Conservation (phyloP, 2,113 vertebrate species). For the Nerophis lumbriciformis region DNA sequence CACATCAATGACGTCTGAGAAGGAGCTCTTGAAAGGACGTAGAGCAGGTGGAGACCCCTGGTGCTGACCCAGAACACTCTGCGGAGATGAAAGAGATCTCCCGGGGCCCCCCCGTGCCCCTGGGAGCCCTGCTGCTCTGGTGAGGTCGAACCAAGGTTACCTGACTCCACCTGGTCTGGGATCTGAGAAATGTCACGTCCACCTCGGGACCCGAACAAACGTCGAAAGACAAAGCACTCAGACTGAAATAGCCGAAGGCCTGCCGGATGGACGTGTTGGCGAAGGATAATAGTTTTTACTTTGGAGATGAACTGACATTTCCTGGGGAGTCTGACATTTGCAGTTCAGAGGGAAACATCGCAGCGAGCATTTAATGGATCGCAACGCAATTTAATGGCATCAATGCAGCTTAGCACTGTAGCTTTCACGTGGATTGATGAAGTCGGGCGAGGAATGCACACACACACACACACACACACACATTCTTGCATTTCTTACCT, state of each 20-base stretch:
- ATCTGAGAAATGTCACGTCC: background rate
- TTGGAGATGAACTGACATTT: background rate
- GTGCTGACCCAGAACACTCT: background rate
- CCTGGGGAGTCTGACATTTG: conserved; percentile 1
- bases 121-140: background rate
- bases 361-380: background rate
- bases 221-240: background rate
- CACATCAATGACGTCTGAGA: background rate
- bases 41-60: background rate
- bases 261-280: background rate
- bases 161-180: background rate
- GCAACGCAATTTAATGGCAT: background rate
- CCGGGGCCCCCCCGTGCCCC: background rate
- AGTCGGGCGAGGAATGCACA: background rate
- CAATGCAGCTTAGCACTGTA: background rate
- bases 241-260: background rate
- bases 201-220: background rate
- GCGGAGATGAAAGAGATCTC: background rate
- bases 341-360: background rate
- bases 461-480: no score
- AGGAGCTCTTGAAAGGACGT: background rate
- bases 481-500: no score
- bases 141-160: background rate
- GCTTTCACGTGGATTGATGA: background rate
- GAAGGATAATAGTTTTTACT: conserved; percentile 3